These are phyloP conservation scores for Penaeus indicus DNA, from an alignment of 1,140 invertebrate species.

Conservation along the genomic window DNA sequence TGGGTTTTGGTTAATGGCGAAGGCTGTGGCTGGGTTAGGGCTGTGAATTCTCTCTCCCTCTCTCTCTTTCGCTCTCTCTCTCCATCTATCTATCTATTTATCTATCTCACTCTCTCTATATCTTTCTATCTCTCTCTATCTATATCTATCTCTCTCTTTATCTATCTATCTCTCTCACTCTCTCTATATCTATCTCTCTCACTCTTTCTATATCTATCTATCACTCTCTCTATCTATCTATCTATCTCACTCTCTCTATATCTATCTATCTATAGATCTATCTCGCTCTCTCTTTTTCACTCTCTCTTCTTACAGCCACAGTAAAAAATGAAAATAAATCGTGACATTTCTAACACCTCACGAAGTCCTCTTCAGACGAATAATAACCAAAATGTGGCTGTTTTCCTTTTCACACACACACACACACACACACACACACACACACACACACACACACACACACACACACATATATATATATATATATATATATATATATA, in stretches of 20 bases:
- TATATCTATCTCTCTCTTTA: neutral
- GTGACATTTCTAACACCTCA: too few relatives aligned
- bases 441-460: too few relatives aligned
- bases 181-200: conserved; percentile 29
- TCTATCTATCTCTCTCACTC: neutral
- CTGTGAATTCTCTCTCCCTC: neutral
- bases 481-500: too few relatives aligned
- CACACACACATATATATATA: too few relatives aligned
- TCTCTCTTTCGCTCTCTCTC: neutral
- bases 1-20: conserved; percentile 10
- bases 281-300: neutral
- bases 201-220: neutral
- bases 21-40: neutral
- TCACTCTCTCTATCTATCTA: conserved; percentile 17
- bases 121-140: too few relatives aligned
- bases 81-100: neutral
- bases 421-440: too few relatives aligned
- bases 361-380: too few relatives aligned
- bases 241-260: too few relatives aligned
- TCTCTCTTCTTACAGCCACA: conserved; percentile 14
- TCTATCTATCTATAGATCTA: neutral
- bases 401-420: too few relatives aligned
- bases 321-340: too few relatives aligned
- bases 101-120: conserved; percentile 11
- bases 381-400: too few relatives aligned